phyloP scores from a whole-genome alignment of 2,113 vertebrate species.

The Nematolebias whitei region DNA sequence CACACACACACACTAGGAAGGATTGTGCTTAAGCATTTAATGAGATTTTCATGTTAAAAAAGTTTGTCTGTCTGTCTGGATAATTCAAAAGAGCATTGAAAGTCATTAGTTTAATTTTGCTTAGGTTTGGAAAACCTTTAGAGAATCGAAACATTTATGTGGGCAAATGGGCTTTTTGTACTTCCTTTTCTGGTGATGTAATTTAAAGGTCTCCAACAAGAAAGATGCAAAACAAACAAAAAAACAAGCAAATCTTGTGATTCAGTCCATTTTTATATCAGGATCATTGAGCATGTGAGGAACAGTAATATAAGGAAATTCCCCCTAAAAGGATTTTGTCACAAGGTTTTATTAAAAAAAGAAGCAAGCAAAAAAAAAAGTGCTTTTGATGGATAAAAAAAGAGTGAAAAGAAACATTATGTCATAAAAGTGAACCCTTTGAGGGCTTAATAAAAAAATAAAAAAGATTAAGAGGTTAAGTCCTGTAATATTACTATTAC shows the following conservation, averaged over 20 bases:
- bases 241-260: neutral
- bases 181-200: neutral
- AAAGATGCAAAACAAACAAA: slow-evolving; percentile 9
- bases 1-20: too few species aligned
- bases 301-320: neutral
- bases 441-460: too few species aligned
- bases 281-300: neutral
- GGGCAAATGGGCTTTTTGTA: neutral
- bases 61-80: neutral
- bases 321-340: neutral
- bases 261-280: neutral
- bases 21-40: too few species aligned
- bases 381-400: neutral
- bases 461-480: too few species aligned
- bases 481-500: too few species aligned
- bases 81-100: neutral
- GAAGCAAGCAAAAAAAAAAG: too few species aligned
- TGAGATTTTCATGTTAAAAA: too few species aligned
- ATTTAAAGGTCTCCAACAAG: too few species aligned
- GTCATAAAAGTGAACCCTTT: neutral
- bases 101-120: neutral
- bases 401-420: neutral
- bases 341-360: too few species aligned
- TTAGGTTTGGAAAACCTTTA: slow-evolving; percentile 8
- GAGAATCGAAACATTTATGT: slow-evolving; percentile 9